Evolutionary conservation across 2,888 invertebrate species (phyloP).

Genomic region (Athetis lepigone): DNA sequence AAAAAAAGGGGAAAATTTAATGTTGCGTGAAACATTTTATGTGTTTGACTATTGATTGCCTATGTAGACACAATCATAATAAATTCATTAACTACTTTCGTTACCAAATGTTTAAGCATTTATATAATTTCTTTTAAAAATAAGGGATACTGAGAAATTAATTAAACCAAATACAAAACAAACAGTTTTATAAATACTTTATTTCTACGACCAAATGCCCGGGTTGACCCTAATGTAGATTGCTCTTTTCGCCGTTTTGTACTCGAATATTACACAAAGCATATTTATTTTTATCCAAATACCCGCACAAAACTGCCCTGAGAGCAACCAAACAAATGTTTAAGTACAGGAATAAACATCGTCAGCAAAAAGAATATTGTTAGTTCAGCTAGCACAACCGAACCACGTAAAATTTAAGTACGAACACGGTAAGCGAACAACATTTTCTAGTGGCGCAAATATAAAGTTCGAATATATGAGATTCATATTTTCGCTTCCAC

Average conservation of each 20-base stretch:
- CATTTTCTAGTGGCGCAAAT: constrained; percentile 32
- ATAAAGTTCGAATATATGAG: constrained; percentile 45
- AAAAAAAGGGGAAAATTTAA: too few relatives aligned
- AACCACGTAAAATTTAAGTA: constrained; percentile 10
- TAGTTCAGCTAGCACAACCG: constrained; percentile 21
- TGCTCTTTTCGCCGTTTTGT: not conserved
- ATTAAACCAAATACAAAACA: too few relatives aligned
- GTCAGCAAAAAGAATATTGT: constrained; percentile 21
- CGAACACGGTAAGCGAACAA: constrained; percentile 15
- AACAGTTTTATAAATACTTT: too few relatives aligned
- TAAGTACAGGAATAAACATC: constrained; percentile 19
- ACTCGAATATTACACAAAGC: not conserved
- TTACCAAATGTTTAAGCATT: too few relatives aligned
- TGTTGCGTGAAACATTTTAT: too few relatives aligned
- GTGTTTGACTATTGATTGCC: too few relatives aligned
- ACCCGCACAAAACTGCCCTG: not conserved
- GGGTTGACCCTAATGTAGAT: not conserved
- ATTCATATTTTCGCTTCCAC: constrained; percentile 44
- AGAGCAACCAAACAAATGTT: constrained; percentile 11
- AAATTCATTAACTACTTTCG: too few relatives aligned
- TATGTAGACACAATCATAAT: too few relatives aligned
- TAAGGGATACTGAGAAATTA: too few relatives aligned
- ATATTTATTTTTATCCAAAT: not conserved
- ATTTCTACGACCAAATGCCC: too few relatives aligned
- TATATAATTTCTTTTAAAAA: too few relatives aligned